Base-by-base conservation (phyloP, 2,797 vertebrate genomes). In the Chloroceryle inda region DNA sequence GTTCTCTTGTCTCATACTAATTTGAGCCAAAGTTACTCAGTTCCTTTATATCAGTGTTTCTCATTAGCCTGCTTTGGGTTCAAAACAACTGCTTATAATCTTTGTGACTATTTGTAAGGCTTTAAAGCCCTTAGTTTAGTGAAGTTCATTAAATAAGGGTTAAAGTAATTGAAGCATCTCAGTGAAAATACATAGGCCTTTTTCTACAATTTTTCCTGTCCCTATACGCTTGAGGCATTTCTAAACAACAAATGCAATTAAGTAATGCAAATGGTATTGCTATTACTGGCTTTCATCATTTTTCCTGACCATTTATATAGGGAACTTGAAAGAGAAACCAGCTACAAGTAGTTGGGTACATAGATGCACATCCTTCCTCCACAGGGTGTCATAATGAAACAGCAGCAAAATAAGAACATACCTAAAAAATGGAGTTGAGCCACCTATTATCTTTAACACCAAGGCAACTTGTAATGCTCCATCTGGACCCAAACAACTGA, bases 31-130 rank as follows among this genome's bases (percentile, higher is more conserved):
- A 95, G 33, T 88, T 92, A 55, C 9, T 88, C 4, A 3, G 76
- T 84, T 86, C 67, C 82, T 95, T 94, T 91, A 95, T 95, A 94
- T 67, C 53, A 45, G 40, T 76, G 82, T 75, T 95, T 92, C 82
- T 89, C 91, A 84, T 94, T 92, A 92, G 82, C 23, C 55, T 93
- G 38, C 66, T 71, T 78, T n/a, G 62, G 49, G 38, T 75, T 89
- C 52, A 89, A 35, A 79, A 88, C 85, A 47, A 72, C 69, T 73
- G 33, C n/a, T 91, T 78, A n/a, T 44, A 76, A 15, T 56, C 42
- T 80, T 83, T 85, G 53, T 91, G 84, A 80, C 66, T 89, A 92
- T 89, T 94, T 88, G 64, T 76, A 92, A 86, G 58, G 73, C 76
- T 94, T 96, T 94, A 83, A 93, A 92, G 89, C 47, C 58, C 49